These are phyloP conservation scores for Adoxophyes honmai DNA, from an alignment of 1,140 invertebrate species.

Conservation along the genomic window DNA sequence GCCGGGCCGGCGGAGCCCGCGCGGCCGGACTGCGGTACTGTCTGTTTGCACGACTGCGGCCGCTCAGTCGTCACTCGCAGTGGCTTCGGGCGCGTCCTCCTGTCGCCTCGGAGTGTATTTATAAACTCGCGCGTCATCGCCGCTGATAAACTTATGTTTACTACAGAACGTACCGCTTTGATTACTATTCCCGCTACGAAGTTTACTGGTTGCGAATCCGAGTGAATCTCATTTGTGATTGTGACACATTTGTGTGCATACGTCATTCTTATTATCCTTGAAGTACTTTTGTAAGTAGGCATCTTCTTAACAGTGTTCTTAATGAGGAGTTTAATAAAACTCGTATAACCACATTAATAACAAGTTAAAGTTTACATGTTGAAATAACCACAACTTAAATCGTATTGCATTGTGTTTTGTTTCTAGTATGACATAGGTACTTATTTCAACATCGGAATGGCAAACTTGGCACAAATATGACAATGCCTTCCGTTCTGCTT, in stretches of 20 bases:
- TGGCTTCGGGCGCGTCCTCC: slow-evolving; percentile 56
- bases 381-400: too few species aligned
- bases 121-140: slow-evolving; percentile 60
- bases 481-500: too few species aligned
- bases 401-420: too few species aligned
- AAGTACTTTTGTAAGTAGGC: slow-evolving; percentile 3
- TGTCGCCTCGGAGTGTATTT: slow-evolving; percentile 61
- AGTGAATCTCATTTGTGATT: not conserved
- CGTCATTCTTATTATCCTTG: not conserved
- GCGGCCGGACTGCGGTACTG: not conserved
- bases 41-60: slow-evolving; percentile 39
- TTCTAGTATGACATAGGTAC: too few species aligned
- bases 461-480: too few species aligned
- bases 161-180: slow-evolving; percentile 15
- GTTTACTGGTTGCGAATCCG: not conserved
- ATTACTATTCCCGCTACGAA: slow-evolving; percentile 9
- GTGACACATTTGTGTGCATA: not conserved
- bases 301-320: too few species aligned
- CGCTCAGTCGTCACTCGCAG: slow-evolving; percentile 42
- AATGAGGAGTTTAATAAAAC: too few species aligned
- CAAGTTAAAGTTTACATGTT: too few species aligned
- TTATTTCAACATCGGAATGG: too few species aligned
- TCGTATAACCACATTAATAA: too few species aligned
- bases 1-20: not conserved
- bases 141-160: slow-evolving; percentile 49